These are phyloP conservation scores for Podabrus alpinus DNA, from an alignment of 2,888 invertebrate genomes.

Conservation along the genomic window DNA sequence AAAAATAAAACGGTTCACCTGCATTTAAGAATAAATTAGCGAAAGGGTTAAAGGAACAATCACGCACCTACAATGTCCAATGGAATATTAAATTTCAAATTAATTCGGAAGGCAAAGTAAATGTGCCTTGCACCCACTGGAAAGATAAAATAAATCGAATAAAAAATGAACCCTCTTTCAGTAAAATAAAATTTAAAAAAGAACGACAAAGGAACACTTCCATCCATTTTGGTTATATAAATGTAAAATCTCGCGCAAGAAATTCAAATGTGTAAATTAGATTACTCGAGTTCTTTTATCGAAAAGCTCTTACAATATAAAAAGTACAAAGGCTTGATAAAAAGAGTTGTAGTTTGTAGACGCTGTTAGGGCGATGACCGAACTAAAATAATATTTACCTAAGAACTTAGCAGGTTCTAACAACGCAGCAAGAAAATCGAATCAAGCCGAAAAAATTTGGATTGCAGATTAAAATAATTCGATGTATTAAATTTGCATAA, in stretches of 20 bases:
- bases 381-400: conserved; percentile 44
- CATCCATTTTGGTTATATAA: conserved; percentile 54
- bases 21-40: conserved; percentile 24
- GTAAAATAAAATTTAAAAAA: conserved; percentile 51
- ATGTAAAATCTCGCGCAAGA: conserved; percentile 53
- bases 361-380: conserved; percentile 34
- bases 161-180: conserved; percentile 45
- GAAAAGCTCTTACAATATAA: conserved; percentile 52
- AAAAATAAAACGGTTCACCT: conserved; percentile 10
- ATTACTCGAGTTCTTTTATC: conserved; percentile 55
- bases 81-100: conserved; percentile 32
- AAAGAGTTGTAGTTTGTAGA: conserved; percentile 44
- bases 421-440: conserved; percentile 28
- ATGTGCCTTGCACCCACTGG: conserved; percentile 25
- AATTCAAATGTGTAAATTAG: conserved; percentile 56
- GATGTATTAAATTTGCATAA: conserved; percentile 7
- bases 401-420: conserved; percentile 43
- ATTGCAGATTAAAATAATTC: conserved; percentile 3
- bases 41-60: conserved; percentile 25
- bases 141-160: conserved; percentile 49
- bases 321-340: conserved; percentile 47
- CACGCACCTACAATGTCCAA: conserved; percentile 21
- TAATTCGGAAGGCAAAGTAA: conserved; percentile 30
- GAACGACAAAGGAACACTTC: conserved; percentile 53
- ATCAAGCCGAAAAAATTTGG: neutral